Percentiles rank a stretch among this genome's conserved stretches.
Evolutionary conservation across 2,888 invertebrate genomes (phyloP).

Genomic region (Abscondita cerata): DNA sequence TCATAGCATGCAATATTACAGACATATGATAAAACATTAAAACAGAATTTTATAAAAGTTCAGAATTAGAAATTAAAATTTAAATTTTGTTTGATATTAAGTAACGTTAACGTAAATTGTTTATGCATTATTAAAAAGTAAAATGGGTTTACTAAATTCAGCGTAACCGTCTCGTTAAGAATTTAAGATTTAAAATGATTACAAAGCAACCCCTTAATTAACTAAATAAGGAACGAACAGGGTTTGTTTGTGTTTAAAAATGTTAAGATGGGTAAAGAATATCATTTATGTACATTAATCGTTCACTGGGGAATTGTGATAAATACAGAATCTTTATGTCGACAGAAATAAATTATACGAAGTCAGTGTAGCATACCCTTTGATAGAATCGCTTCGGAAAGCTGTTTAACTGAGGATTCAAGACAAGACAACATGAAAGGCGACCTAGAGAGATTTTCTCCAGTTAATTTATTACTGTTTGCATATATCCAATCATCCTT

Average conservation of each 20-base stretch:
- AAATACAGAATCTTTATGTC: conserved; percentile 1
- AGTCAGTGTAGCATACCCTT: conserved; percentile 6
- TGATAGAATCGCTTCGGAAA: conserved; percentile 12
- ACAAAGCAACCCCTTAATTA: background rate
- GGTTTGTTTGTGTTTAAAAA: too few species aligned
- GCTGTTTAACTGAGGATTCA: conserved; percentile 14
- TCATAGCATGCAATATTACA: too few species aligned
- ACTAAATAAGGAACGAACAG: background rate
- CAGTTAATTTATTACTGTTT: conserved; percentile 4
- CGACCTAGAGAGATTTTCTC: background rate
- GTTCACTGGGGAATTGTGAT: conserved; percentile 1
- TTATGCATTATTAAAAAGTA: conserved; percentile 16
- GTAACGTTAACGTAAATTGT: conserved; percentile 2
- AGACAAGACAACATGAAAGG: conserved; percentile 12
- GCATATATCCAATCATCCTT: background rate
- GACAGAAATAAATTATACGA: conserved; percentile 14
- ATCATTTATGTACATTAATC: conserved; percentile 7
- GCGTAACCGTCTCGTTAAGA: conserved; percentile 2
- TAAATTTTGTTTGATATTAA: too few species aligned
- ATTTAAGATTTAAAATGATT: background rate
- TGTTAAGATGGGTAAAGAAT: background rate
- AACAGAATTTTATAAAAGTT: too few species aligned
- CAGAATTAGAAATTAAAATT: too few species aligned
- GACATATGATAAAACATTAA: too few species aligned
- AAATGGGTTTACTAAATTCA: conserved; percentile 19